Evolutionary conservation across 37 sponge, comb jelly and placozoan species (phyloP), one percentile per base, ranked within the genome.

Genomic region (Aplysina aerophoba): DNA sequence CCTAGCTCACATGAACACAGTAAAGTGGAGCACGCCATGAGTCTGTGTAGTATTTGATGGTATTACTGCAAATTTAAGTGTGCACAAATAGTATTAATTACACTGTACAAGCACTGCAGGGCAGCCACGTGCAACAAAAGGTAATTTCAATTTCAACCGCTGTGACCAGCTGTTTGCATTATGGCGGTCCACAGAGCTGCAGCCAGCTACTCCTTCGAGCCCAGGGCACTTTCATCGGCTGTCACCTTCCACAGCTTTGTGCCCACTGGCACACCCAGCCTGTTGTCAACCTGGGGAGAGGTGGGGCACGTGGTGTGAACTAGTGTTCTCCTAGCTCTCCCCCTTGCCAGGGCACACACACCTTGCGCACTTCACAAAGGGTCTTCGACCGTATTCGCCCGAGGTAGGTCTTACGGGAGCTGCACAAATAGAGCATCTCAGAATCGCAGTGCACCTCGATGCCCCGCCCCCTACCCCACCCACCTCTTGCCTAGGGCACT

Each of bases 401-500:
- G 41, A 75, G 44, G 25, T 36, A 75, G 21, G 54, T 40, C 21
- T 44, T 50, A 6, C 25, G 24, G 24, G 64, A 62, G 28, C 64
- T 62, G 28, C 64, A 62, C 64, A 62, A 62, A 11, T 28, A 62
- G 27, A 11, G 28, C 2, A 28, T 11, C 24, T 5, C 24, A 62
- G 64, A 27, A 62, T 11, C 11, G 27, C 11, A 28, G 64, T 62
- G 4, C 64, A 2, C 28, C 4, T 11, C 24, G 4, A 13, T 11
- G 4, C 2, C 64, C 64, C 28, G 28, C 28, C 24, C 24, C 28
- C 24, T 44, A 3, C 50, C 50, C 50, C 3, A 44, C 50, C 50
- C 50, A 75, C 78, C 78, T 75, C 16, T 75, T 75, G 41, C 78
- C 78, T 4, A 75, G 40, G 78, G 78, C 78, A 53, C 16, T 50